Percentiles rank a stretch among this genome's conserved stretches.
Evolutionary conservation across 2,797 vertebrate genomes (phyloP).

Genomic region (Atherinosoma microstoma): DNA sequence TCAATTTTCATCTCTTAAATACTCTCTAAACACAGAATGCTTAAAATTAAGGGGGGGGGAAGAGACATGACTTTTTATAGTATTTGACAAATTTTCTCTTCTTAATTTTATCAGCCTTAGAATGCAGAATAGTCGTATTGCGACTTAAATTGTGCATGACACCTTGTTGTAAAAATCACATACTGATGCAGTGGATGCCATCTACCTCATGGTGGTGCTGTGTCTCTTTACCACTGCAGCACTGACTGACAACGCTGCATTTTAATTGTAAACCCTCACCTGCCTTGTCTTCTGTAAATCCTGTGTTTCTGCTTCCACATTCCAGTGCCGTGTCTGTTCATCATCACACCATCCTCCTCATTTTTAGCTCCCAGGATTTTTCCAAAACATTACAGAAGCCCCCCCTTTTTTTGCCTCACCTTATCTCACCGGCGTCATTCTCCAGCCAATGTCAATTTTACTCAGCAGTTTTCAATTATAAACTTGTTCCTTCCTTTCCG

Average conservation of each 20-base stretch:
- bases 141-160: neutral
- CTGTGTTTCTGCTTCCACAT: constrained; percentile 57
- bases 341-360: constrained; percentile 40
- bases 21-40: too few relatives aligned
- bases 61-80: too few relatives aligned
- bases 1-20: too few relatives aligned
- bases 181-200: neutral
- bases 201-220: constrained; percentile 73
- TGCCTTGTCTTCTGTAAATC: constrained; percentile 18
- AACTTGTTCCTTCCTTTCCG: constrained; percentile 45
- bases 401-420: constrained; percentile 2
- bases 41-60: too few relatives aligned
- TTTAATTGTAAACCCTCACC: constrained; percentile 20
- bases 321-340: constrained; percentile 57
- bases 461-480: constrained; percentile 58
- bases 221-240: constrained; percentile 46
- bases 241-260: neutral
- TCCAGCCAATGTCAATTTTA: constrained; percentile 58
- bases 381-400: constrained; percentile 24
- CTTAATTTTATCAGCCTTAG: too few relatives aligned
- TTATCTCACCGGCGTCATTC: constrained; percentile 62
- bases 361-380: constrained; percentile 28
- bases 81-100: too few relatives aligned
- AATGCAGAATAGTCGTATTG: neutral
- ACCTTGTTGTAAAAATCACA: neutral